A percentile compares a stretch with the other conserved stretches of the same genome.
phyloP scores from a whole-genome alignment of 2,888 invertebrate species.

The Liodrosophila aerea region DNA sequence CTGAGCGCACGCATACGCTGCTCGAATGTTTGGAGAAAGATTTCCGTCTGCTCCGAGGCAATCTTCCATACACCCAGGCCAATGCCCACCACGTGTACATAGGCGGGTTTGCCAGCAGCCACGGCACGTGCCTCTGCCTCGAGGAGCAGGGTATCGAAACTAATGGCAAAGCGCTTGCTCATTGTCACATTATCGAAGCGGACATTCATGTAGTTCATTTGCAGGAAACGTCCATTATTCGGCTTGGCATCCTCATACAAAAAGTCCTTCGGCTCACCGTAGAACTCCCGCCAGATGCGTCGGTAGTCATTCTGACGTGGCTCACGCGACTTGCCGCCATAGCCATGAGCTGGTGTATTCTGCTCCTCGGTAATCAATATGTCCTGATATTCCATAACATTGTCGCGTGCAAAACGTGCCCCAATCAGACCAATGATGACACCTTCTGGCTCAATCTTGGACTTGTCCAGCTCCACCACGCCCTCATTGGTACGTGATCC shows the following conservation, averaged over 20 bases:
- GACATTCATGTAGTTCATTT: constrained; percentile 25
- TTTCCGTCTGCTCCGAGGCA: constrained; percentile 84
- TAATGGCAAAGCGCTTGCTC: constrained; percentile 83
- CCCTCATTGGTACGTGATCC: constrained; percentile 84
- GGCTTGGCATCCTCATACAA: constrained; percentile 40
- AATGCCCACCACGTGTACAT: constrained; percentile 86
- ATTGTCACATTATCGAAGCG: constrained; percentile 78
- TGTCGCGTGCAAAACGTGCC: constrained; percentile 82
- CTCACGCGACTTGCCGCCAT: constrained; percentile 40
- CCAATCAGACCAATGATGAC: constrained; percentile 84
- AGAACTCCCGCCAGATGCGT: constrained; percentile 73
- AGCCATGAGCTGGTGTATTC: constrained; percentile 83
- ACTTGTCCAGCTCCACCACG: constrained; percentile 76
- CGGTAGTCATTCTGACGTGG: constrained; percentile 59
- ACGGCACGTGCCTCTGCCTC: constrained; percentile 86
- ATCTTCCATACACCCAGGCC: constrained; percentile 88
- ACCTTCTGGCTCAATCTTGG: constrained; percentile 83
- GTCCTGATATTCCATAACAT: constrained; percentile 84
- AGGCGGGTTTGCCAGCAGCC: constrained; percentile 84
- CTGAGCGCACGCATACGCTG: constrained; percentile 84
- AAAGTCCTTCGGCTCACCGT: constrained; percentile 68
- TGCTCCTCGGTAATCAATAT: constrained; percentile 83
- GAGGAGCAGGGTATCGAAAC: constrained; percentile 86
- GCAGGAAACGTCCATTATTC: constrained; percentile 27
- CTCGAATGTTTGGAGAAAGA: constrained; percentile 86